Evolutionary conservation across 2,888 invertebrate genomes (phyloP), one percentile per base, ranked within the genome.

Genomic region (Anaspis maculata): DNA sequence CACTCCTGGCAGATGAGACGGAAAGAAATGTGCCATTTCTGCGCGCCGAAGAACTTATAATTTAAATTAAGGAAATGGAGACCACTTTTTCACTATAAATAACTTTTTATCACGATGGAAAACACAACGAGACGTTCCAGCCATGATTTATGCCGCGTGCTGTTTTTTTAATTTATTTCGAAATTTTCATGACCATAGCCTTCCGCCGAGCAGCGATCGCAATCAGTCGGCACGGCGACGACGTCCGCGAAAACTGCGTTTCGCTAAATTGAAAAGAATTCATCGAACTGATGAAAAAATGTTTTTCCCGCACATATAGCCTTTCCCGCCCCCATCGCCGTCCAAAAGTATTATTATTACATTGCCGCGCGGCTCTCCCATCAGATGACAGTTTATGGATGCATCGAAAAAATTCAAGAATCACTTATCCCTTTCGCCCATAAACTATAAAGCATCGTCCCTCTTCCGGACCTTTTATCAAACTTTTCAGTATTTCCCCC

Each of bases 71-170:
- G 37, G 37, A 37, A 37, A 33, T 30, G 30, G 26, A 32, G 32
- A 37, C 37, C 33, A 37, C 32, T 33, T 33, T 37, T 30, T 25
- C 32, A 37, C 37, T 37, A 37, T 37, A 37, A 37, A 37, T 37
- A 33, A 37, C n/a, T 28, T 27, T 33, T 37, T 37, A 37, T 37
- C 37, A 30, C 30, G 30, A 32, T 33, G 33, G 33, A 37, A 36
- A 32, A 37, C 32, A 37, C 32, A 32, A 27, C 25, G 28, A 25
- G 23, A 27, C 37, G 37, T 19, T 30, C 25, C 24, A 9, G 13
- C 16, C 32, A 15, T 32, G 33, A 37, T 37, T 37, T 37, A 37
- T 30, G 32, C 25, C 26, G 12, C 28, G 29, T 32, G 28, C 32
- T 37, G 28, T 30, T 30, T 10, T 27, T 13, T 14, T 36, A 36